phyloP scores from a whole-genome alignment of 2,797 vertebrate genomes.

The Pelochelys cantorii region DNA sequence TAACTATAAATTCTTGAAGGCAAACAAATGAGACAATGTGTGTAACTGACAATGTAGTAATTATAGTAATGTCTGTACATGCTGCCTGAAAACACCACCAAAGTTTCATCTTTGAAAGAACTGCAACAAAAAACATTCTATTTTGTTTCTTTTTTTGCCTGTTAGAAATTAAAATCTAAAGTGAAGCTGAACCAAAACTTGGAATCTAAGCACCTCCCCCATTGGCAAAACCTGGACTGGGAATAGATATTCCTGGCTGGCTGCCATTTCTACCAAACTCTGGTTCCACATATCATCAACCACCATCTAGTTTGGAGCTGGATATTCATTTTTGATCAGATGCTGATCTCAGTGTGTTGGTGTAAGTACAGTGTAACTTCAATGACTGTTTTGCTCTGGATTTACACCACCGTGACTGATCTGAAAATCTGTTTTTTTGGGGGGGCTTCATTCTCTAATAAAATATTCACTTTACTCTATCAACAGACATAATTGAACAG shows the following conservation, averaged over 20 bases:
- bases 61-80: neutral
- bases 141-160: neutral
- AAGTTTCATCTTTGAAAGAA: conserved; percentile 46
- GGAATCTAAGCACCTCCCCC: neutral
- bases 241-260: neutral
- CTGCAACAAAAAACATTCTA: neutral
- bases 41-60: conserved; percentile 22
- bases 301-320: neutral
- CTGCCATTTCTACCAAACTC: neutral
- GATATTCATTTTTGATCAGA: neutral
- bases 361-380: too few species aligned
- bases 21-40: neutral
- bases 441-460: too few species aligned
- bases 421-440: too few species aligned
- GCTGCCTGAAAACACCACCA: conserved; percentile 49
- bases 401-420: too few species aligned
- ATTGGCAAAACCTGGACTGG: neutral
- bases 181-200: neutral
- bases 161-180: neutral
- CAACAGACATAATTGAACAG: neutral
- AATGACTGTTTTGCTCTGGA: too few species aligned
- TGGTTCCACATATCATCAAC: neutral
- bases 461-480: too few species aligned
- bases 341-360: neutral
- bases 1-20: conserved; percentile 18